Conservation (phyloP, 2,113 vertebrate species). For the Capreolus pygargus region DNA sequence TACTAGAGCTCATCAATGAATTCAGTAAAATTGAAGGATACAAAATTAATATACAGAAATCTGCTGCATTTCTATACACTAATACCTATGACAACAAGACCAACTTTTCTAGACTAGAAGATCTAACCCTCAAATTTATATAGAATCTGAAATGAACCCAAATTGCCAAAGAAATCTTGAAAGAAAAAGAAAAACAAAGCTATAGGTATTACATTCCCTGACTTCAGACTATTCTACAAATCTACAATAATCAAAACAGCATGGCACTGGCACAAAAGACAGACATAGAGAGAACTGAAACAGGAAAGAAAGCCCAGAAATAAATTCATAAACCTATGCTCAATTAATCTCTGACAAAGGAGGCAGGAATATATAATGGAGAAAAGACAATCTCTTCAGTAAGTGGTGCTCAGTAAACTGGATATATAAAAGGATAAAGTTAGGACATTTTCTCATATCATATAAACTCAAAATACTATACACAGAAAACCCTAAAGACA, state of each 20-base stretch:
- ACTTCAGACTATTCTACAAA: not conserved
- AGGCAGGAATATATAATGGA: not conserved
- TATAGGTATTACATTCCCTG: not conserved
- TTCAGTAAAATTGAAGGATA: not conserved
- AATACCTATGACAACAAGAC: not conserved
- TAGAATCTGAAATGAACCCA: not conserved
- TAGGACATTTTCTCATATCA: not conserved
- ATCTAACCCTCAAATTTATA: not conserved
- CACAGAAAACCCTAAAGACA: not conserved
- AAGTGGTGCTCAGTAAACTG: not conserved
- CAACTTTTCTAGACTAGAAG: not conserved
- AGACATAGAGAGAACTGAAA: not conserved
- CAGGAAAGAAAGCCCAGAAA: not conserved
- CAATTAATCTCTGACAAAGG: not conserved
- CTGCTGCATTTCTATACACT: not conserved
- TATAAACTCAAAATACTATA: not conserved
- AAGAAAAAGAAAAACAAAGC: not conserved
- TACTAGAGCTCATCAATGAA: not conserved
- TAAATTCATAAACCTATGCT: not conserved
- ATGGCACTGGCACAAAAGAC: not conserved
- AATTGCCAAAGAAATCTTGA: not conserved
- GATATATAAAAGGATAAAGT: not conserved
- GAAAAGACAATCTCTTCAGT: not conserved
- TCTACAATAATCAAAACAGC: not conserved
- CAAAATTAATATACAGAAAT: not conserved